Evolutionary conservation across 2,888 invertebrate genomes (phyloP).

Genomic region (Synanthedon tipuliformis): DNA sequence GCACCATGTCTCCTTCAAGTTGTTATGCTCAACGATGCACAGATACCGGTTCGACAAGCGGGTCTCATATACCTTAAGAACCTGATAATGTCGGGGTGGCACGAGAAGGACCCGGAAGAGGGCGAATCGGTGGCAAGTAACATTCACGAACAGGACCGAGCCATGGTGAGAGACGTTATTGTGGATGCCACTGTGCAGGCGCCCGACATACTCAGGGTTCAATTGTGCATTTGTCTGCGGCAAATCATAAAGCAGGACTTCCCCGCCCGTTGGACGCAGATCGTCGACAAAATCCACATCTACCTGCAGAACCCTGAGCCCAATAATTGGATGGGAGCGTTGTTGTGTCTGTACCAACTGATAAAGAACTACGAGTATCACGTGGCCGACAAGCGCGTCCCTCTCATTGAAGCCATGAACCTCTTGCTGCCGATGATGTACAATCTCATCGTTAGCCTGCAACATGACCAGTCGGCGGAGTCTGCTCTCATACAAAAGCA

Average conservation of each 20-base stretch:
- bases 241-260: slow-evolving; percentile 96
- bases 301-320: slow-evolving; percentile 93
- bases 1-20: slow-evolving; percentile 93
- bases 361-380: slow-evolving; percentile 95
- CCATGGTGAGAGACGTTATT: slow-evolving; percentile 90
- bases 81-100: slow-evolving; percentile 89
- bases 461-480: slow-evolving; percentile 87
- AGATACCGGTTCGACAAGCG: slow-evolving; percentile 94
- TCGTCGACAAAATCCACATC: slow-evolving; percentile 94
- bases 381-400: slow-evolving; percentile 87
- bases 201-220: slow-evolving; percentile 90
- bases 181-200: slow-evolving; percentile 95
- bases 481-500: slow-evolving; percentile 94
- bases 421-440: slow-evolving; percentile 92
- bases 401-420: slow-evolving; percentile 95
- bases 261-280: slow-evolving; percentile 93
- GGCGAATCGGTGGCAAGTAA: slow-evolving; percentile 83
- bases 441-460: slow-evolving; percentile 81
- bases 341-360: slow-evolving; percentile 91
- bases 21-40: slow-evolving; percentile 89
- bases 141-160: slow-evolving; percentile 96
- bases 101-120: slow-evolving; percentile 80
- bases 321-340: slow-evolving; percentile 89
- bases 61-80: slow-evolving; percentile 98
- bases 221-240: slow-evolving; percentile 92